Evolutionary conservation across 2,888 invertebrate species (phyloP).

Genomic region (Smittia aterrima): DNA sequence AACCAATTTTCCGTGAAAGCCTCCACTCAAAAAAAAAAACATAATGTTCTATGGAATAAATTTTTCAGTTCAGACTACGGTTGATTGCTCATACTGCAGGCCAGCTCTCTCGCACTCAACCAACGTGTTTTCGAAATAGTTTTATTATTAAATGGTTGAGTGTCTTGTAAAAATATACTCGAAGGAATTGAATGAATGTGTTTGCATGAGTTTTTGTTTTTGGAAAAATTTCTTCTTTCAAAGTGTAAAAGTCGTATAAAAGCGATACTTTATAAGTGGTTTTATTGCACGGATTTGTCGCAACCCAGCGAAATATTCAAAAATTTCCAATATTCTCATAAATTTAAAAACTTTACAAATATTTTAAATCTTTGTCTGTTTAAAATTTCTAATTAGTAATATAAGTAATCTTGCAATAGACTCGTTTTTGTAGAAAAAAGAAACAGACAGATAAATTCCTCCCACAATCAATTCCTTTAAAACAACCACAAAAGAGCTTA

Average conservation of each 20-base stretch:
- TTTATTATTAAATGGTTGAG: neutral
- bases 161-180: neutral
- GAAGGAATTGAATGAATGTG: constrained; percentile 12
- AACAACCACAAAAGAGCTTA: neutral
- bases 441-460: constrained; percentile 6
- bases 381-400: neutral
- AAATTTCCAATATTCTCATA: neutral
- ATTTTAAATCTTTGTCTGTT: no score
- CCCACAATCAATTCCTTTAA: neutral
- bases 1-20: constrained; percentile 6
- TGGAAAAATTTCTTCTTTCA: neutral
- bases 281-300: constrained; percentile 13
- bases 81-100: neutral
- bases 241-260: constrained; percentile 5
- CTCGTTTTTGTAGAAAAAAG: neutral
- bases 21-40: neutral
- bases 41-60: neutral
- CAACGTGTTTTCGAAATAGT: constrained; percentile 2
- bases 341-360: no score
- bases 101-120: neutral
- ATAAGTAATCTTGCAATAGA: neutral
- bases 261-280: neutral
- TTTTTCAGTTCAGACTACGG: neutral
- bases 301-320: neutral
- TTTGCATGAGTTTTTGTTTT: neutral